These are phyloP conservation scores for Epsilonema sp. DNA, from an alignment of 2,888 invertebrate species.

Conservation along the genomic window DNA sequence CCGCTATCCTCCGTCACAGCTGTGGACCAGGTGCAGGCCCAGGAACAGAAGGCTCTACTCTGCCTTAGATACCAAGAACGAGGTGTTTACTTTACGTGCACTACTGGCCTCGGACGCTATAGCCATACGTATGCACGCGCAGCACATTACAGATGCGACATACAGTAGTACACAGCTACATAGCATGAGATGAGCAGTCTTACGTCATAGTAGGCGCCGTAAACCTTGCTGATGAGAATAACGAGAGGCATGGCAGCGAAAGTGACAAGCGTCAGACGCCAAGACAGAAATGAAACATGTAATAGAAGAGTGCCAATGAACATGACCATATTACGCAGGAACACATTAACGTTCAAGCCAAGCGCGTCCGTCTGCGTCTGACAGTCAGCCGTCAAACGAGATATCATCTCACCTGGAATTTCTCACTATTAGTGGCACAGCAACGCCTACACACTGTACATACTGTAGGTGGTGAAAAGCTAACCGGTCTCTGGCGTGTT, in stretches of 20 bases:
- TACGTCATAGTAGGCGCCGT: slow-evolving; percentile 33
- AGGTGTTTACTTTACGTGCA: too few species aligned
- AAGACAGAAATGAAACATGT: slow-evolving; percentile 36
- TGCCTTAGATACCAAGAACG: too few species aligned
- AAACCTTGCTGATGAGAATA: slow-evolving; percentile 30
- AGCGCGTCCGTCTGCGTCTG: slow-evolving; percentile 33
- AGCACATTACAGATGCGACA: too few species aligned
- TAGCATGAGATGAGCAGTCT: neutral
- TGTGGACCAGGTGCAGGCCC: too few species aligned
- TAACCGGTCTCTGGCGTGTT: too few species aligned
- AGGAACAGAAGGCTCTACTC: too few species aligned
- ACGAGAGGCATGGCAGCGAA: slow-evolving; percentile 33
- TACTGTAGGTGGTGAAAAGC: too few species aligned
- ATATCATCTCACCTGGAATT: slow-evolving; percentile 28
- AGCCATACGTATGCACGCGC: too few species aligned
- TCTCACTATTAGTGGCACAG: neutral
- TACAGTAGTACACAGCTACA: too few species aligned
- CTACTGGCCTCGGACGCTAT: too few species aligned
- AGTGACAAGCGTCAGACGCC: slow-evolving; percentile 31
- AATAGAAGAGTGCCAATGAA: slow-evolving; percentile 29
- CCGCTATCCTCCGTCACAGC: too few species aligned
- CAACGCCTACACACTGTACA: neutral
- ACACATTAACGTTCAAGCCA: slow-evolving; percentile 31
- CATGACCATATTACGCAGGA: slow-evolving; percentile 30
- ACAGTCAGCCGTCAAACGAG: slow-evolving; percentile 33